Percentiles rank a stretch among this genome's conserved stretches.
Conservation (phyloP, 92 coral and sea anemone species). For the Galaxea fascicularis region DNA sequence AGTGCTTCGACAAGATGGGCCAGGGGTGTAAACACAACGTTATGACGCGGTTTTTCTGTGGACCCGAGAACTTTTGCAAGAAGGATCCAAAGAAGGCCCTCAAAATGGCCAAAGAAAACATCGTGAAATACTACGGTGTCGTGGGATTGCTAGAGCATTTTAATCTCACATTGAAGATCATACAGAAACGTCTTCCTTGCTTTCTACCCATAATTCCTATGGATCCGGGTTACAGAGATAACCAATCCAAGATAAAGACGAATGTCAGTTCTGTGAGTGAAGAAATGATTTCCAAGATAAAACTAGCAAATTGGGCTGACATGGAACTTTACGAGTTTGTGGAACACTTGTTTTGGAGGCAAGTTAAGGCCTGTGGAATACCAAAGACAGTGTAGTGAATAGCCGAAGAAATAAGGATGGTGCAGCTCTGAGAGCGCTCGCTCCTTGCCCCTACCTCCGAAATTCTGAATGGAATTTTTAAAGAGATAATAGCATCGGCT, state of each 20-base stretch:
- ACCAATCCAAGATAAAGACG: neutral
- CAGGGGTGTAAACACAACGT: constrained; percentile 69
- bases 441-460: too few species aligned
- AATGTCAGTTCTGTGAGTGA: constrained; percentile 31
- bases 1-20: constrained; percentile 65
- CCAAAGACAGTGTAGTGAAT: neutral
- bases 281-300: constrained; percentile 47
- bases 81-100: constrained; percentile 60
- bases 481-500: too few species aligned
- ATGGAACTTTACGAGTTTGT: constrained; percentile 58
- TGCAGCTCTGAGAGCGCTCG: too few species aligned
- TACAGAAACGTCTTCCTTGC: constrained; percentile 68
- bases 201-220: constrained; percentile 36
- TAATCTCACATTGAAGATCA: constrained; percentile 40
- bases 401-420: neutral
- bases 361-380: constrained; percentile 44
- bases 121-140: neutral
- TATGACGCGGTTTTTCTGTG: constrained; percentile 83
- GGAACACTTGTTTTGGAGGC: constrained; percentile 37
- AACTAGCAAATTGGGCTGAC: constrained; percentile 49
- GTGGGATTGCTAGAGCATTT: constrained; percentile 10
- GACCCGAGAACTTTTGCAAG: constrained; percentile 65
- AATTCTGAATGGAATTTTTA: too few species aligned
- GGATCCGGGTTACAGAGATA: neutral
- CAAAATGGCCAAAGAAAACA: constrained; percentile 43